Evolutionary conservation across 2,797 vertebrate species (phyloP).

Genomic region (Falco novaeseelandiae): DNA sequence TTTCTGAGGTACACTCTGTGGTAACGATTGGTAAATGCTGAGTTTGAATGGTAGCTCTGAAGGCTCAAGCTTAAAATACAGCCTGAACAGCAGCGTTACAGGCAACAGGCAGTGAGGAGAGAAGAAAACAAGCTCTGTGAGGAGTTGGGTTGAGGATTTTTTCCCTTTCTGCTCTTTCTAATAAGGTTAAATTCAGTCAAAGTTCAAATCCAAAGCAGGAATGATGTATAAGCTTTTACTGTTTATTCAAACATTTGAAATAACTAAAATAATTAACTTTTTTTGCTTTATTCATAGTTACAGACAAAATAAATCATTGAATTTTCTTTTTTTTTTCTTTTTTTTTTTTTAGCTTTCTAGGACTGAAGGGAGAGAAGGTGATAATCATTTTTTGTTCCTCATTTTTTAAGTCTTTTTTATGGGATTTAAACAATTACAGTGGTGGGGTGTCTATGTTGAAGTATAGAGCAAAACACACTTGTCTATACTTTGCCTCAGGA

Average conservation of each 20-base stretch:
- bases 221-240: not conserved
- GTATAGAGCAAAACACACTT: not conserved
- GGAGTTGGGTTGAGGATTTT: not conserved
- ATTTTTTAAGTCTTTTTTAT: not conserved
- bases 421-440: not conserved
- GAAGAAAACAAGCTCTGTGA: not conserved
- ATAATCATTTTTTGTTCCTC: not conserved
- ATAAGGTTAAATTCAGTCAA: not conserved
- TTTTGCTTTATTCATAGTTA: not conserved
- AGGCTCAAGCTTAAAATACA: not conserved
- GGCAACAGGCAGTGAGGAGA: not conserved
- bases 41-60: not conserved
- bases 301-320: not conserved
- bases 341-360: not conserved
- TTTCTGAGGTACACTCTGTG: not conserved
- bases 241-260: not conserved
- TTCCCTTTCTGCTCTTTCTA: not conserved
- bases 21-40: not conserved
- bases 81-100: not conserved
- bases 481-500: not conserved
- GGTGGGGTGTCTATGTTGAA: not conserved
- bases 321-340: not conserved
- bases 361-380: not conserved
- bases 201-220: not conserved
- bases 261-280: not conserved